phyloP scores from a whole-genome alignment of 2,113 vertebrate species.

The Myiozetetes cayanensis region DNA sequence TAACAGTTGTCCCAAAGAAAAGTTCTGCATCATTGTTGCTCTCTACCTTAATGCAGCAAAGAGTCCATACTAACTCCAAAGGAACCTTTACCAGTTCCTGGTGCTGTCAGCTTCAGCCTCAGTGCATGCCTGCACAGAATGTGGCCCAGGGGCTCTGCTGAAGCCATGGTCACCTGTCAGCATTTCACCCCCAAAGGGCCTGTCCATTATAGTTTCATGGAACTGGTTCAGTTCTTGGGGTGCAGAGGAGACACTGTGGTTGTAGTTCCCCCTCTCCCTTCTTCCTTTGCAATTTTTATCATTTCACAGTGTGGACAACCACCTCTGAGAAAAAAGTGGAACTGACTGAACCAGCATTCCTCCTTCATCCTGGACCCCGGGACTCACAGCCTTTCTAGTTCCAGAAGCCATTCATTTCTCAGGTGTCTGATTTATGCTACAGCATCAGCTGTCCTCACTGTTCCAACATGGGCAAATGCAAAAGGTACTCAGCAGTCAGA shows the following conservation, averaged over 20 bases:
- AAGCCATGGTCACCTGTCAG: not conserved
- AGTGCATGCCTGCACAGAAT: not conserved
- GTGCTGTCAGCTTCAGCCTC: not conserved
- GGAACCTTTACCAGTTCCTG: not conserved
- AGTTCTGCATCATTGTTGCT: not conserved
- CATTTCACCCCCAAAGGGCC: not conserved
- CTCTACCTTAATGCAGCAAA: not conserved
- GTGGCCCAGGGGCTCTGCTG: not conserved
- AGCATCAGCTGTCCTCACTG: not conserved
- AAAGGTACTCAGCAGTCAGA: not conserved
- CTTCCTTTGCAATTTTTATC: not conserved
- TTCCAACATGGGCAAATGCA: not conserved
- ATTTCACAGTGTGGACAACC: not conserved
- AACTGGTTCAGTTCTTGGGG: not conserved
- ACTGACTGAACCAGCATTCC: not conserved
- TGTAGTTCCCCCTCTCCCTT: not conserved
- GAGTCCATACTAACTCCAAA: not conserved
- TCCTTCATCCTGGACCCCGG: not conserved
- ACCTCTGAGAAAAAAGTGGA: not conserved
- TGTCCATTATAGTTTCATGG: not conserved
- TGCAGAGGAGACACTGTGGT: not conserved
- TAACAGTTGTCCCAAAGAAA: not conserved
- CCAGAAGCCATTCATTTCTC: not conserved
- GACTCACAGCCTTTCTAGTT: not conserved
- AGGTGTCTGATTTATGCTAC: not conserved